A percentile compares a stretch with the other conserved stretches of the same genome.
phyloP scores from a whole-genome alignment of 2,888 invertebrate species.

The Cryptus armator region DNA sequence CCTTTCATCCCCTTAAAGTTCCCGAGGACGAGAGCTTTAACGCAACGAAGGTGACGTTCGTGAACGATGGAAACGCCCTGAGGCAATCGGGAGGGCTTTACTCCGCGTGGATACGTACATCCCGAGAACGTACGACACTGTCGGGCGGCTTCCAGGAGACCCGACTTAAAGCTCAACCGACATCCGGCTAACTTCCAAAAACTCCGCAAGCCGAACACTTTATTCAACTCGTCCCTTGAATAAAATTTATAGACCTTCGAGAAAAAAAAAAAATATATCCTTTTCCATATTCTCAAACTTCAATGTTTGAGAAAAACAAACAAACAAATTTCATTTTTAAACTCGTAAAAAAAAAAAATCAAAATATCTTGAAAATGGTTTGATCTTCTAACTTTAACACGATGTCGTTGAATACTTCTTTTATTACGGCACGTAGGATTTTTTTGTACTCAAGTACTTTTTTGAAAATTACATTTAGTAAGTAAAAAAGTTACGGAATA shows the following conservation, averaged over 20 bases:
- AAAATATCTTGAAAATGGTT: too few relatives aligned
- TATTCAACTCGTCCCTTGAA: neutral
- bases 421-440: too few relatives aligned
- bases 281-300: too few relatives aligned
- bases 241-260: neutral
- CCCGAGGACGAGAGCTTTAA: constrained; percentile 37
- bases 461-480: too few relatives aligned
- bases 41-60: constrained; percentile 39
- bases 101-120: neutral
- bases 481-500: too few relatives aligned
- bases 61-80: constrained; percentile 18
- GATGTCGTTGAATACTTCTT: too few relatives aligned
- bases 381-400: too few relatives aligned
- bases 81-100: constrained; percentile 28
- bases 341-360: too few relatives aligned
- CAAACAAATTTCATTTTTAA: too few relatives aligned
- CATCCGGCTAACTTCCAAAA: neutral
- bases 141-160: constrained; percentile 11
- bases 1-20: constrained; percentile 23
- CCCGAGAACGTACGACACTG: constrained; percentile 42
- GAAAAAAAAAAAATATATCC: too few relatives aligned
- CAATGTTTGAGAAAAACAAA: too few relatives aligned
- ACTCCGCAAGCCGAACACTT: neutral
- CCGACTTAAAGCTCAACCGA: constrained; percentile 3
- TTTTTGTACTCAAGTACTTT: too few relatives aligned